Evolutionary conservation across 2,113 vertebrate genomes (phyloP).

Genomic region (Ifrita kowaldi): DNA sequence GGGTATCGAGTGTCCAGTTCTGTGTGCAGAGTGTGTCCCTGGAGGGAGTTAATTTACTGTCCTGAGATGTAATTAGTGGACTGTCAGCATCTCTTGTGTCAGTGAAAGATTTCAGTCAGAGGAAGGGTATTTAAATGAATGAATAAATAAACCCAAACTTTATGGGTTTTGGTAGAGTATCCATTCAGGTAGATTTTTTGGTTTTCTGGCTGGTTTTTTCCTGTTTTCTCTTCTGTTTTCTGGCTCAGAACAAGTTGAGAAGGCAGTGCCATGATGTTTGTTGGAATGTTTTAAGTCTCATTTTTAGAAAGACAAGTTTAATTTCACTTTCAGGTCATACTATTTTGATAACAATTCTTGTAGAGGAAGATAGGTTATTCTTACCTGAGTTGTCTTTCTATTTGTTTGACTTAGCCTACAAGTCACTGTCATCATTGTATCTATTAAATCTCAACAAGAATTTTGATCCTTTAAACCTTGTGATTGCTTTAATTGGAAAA

Average conservation of each 20-base stretch:
- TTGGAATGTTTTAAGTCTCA: not conserved
- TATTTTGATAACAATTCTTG: not conserved
- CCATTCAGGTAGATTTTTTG: not conserved
- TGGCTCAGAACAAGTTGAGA: not conserved
- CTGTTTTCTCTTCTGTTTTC: not conserved
- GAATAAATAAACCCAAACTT: not conserved
- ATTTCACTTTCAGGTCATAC: not conserved
- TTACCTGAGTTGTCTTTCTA: not conserved
- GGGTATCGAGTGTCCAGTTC: not conserved
- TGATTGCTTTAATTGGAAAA: conserved; percentile 24
- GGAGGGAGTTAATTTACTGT: not conserved
- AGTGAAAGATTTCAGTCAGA: not conserved
- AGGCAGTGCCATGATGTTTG: not conserved
- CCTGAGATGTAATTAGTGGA: not conserved
- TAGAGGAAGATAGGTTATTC: not conserved
- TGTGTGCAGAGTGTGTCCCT: not conserved
- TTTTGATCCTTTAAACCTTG: conserved; percentile 19
- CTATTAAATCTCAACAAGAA: not conserved
- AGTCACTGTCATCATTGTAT: not conserved
- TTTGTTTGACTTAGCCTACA: not conserved
- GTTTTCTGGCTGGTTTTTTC: not conserved
- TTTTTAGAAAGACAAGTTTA: not conserved
- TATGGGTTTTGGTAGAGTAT: not conserved
- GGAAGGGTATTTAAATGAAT: not conserved
- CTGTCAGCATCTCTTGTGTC: not conserved